Evolutionary conservation across 2,797 vertebrate genomes (phyloP).

Genomic region (Poeciliopsis paucimaculata): DNA sequence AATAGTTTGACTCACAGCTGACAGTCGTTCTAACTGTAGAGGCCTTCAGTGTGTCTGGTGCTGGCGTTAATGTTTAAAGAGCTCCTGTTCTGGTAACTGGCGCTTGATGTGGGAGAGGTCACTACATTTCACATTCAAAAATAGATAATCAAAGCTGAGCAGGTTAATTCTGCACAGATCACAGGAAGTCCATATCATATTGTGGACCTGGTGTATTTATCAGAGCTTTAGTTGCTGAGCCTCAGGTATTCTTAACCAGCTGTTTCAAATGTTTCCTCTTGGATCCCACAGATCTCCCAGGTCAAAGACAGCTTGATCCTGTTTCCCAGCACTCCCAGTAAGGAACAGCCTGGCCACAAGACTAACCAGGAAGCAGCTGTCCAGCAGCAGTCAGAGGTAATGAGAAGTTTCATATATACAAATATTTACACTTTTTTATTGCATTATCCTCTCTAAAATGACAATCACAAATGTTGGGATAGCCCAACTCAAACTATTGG

Average conservation of each 20-base stretch:
- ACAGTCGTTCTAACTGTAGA: neutral
- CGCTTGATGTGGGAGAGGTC: neutral
- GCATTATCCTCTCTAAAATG: neutral
- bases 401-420: conserved; percentile 38
- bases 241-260: neutral
- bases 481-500: neutral
- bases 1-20: neutral
- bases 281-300: conserved; percentile 82
- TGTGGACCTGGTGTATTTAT: neutral
- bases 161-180: neutral
- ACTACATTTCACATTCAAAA: neutral
- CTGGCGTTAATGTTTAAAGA: neutral
- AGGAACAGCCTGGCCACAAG: conserved; percentile 72
- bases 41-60: neutral
- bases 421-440: no score
- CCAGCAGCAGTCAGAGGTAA: conserved; percentile 63
- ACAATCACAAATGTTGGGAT: neutral
- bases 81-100: conserved; percentile 1
- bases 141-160: neutral
- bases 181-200: neutral
- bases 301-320: conserved; percentile 85
- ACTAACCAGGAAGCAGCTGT: conserved; percentile 52
- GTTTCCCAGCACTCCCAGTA: conserved; percentile 77
- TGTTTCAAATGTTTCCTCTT: neutral
- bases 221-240: neutral